Conservation (phyloP, 2,113 vertebrate genomes). For the Corythoichthys haematopterus region DNA sequence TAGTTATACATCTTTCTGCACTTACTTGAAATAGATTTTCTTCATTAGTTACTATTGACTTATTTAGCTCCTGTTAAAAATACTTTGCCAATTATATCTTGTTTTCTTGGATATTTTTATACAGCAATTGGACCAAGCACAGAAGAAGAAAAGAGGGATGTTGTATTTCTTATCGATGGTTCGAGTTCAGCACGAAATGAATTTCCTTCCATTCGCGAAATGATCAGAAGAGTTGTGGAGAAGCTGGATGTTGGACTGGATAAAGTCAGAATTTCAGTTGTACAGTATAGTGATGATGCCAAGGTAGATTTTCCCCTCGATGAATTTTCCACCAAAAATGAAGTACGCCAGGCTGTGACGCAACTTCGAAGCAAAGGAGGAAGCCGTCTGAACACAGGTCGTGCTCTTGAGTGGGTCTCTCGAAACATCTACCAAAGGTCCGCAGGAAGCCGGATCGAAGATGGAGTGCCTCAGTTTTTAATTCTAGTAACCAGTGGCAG, state of each 20-base stretch:
- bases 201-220: slow-evolving; percentile 75
- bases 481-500: slow-evolving; percentile 81
- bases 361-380: slow-evolving; percentile 78
- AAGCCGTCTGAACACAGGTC: slow-evolving; percentile 75
- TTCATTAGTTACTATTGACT: not conserved
- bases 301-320: slow-evolving; percentile 84
- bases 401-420: slow-evolving; percentile 82
- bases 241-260: slow-evolving; percentile 83
- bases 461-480: slow-evolving; percentile 89
- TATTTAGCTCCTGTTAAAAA: not conserved
- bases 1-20: slow-evolving; percentile 34
- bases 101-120: slow-evolving; percentile 23
- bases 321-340: slow-evolving; percentile 78
- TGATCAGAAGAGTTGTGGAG: slow-evolving; percentile 80
- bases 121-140: slow-evolving; percentile 31
- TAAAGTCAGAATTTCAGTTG: slow-evolving; percentile 80
- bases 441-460: slow-evolving; percentile 88
- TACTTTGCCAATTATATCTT: not conserved
- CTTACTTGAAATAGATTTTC: not conserved
- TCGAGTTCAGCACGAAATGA: slow-evolving; percentile 72
- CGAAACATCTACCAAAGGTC: slow-evolving; percentile 85
- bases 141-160: slow-evolving; percentile 75
- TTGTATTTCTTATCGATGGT: slow-evolving; percentile 91
- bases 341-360: slow-evolving; percentile 75
- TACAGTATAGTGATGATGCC: slow-evolving; percentile 87